Percentiles rank a stretch among this genome's conserved stretches.
Conservation (phyloP, 2,797 vertebrate species). For the Microctenopoma steveboyesi region DNA sequence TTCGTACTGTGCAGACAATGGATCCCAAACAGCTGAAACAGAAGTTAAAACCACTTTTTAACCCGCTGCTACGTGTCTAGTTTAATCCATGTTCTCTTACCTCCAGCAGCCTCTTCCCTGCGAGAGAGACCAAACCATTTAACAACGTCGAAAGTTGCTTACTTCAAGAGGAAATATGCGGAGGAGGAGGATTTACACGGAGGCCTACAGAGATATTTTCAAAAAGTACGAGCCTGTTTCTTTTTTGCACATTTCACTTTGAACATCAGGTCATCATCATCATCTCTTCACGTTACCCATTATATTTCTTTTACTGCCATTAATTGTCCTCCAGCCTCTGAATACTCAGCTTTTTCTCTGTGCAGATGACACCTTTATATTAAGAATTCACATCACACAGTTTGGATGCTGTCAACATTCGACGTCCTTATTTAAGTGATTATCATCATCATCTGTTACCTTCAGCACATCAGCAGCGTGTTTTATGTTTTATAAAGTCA, state of each 20-base stretch:
- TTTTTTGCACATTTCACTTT: not conserved
- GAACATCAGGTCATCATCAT: not conserved
- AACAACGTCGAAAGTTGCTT: constrained; percentile 99
- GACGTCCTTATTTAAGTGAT: too few species aligned
- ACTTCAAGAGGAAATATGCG: constrained; percentile 99
- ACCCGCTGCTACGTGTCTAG: not conserved
- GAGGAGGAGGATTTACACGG: constrained; percentile 98
- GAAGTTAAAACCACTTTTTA: too few species aligned
- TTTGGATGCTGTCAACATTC: too few species aligned
- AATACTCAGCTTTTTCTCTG: not conserved
- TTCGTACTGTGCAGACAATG: too few species aligned
- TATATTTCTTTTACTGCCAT: not conserved
- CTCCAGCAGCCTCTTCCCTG: constrained; percentile 60
- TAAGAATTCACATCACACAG: not conserved
- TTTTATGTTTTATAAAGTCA: too few species aligned
- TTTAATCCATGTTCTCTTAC: not conserved
- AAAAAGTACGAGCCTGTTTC: constrained; percentile 87
- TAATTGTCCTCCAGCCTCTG: not conserved
- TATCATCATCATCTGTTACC: too few species aligned
- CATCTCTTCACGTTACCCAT: not conserved
- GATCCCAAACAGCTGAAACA: too few species aligned
- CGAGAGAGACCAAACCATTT: constrained; percentile 77
- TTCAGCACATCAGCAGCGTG: too few species aligned
- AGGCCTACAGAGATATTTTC: constrained; percentile 94
- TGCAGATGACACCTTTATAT: constrained; percentile 2